Base-by-base conservation (phyloP, 2,888 invertebrate genomes). In the Choreutis nemorana region DNA sequence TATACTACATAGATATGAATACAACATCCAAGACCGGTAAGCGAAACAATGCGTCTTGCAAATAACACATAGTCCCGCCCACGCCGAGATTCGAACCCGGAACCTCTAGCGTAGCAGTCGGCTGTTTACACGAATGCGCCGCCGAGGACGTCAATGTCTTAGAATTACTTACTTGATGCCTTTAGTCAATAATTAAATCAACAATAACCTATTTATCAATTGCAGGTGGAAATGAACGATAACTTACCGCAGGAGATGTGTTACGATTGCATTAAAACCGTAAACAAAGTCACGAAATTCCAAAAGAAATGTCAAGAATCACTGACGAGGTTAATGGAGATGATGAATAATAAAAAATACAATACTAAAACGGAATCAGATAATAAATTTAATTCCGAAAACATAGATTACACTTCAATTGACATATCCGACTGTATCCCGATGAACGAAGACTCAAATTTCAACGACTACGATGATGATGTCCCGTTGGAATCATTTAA, bases 401-500 rank as follows among this genome's bases (percentile, higher is more conserved):
- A 20, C 24, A 37, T 37, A 23, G 34, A 38, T 14, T 14, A 24
- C 13, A 28, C 31, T 2, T 26, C 40, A 1, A 55, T 63, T 33
- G 56, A 62, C 13, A 61, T 63, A 31, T 42, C 47, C 3, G 51
- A 57, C 8, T 30, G 48, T 9, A 9, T 9, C 3, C 5, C 6
- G 2, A 30, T 48, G 0, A 40, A 46, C 8, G 26, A 40, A 5
- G 40, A 48, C 13, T 48, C 53, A 6, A 48, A 57, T 25, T 58
- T 48, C 3, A 48, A 44, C 11, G 59, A 60, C 20, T 47, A 50
- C 2, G 44, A 53, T 33, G 62, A 63, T 14, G 55, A 55, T 34
- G 40, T 54, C 2, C 53, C 50, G 1, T 37, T 56, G 18, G 46
- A 54, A 1, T 35, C 36, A 2, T 36, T 25, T 12, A 10, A 20